Evolutionary conservation across 2,113 vertebrate species (phyloP).

Genomic region (Phocoena sinus): DNA sequence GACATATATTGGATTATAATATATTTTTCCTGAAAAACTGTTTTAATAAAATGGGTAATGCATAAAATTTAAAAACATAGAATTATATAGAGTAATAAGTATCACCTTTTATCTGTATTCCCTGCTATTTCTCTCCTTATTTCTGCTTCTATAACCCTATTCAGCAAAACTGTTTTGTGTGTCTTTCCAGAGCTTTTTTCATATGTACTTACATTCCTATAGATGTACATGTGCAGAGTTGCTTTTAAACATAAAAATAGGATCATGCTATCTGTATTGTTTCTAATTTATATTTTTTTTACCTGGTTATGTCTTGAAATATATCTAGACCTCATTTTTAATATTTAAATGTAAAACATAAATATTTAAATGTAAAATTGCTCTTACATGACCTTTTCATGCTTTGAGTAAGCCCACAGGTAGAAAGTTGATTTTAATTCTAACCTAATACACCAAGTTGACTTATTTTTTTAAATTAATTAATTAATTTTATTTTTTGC

Average conservation of each 20-base stretch:
- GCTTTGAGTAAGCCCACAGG: background rate
- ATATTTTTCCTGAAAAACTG: background rate
- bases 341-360: background rate
- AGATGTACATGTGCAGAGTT: background rate
- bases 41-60: background rate
- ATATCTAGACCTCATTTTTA: background rate
- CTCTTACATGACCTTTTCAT: background rate
- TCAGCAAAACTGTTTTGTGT: background rate
- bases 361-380: background rate
- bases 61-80: background rate
- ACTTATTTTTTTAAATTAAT: background rate
- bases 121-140: background rate
- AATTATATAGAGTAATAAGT: background rate
- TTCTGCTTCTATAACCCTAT: background rate
- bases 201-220: background rate
- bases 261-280: background rate
- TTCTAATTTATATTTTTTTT: background rate
- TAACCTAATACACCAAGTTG: background rate
- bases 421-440: background rate
- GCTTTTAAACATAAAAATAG: slow-evolving; percentile 20
- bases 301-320: background rate
- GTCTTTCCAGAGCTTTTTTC: background rate
- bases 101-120: background rate
- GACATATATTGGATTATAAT: background rate
- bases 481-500: no score